These are phyloP conservation scores for Neodontobutis hainanensis DNA, from an alignment of 2,113 vertebrate species.

Conservation along the genomic window DNA sequence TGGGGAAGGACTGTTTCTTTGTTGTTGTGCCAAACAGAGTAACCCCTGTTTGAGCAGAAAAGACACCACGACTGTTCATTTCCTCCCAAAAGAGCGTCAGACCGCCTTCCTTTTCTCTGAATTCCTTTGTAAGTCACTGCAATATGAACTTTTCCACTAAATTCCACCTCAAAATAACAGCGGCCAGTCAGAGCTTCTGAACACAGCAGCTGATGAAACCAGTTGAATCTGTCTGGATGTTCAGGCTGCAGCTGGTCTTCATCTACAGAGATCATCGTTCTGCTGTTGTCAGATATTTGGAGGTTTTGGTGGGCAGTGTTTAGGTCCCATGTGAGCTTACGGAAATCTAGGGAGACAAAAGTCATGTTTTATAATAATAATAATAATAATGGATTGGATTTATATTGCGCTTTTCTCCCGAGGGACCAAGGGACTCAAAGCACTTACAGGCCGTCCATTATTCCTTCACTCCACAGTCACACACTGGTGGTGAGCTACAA, in stretches of 20 bases:
- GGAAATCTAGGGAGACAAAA: constrained; percentile 6
- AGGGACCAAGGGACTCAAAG: too few relatives aligned
- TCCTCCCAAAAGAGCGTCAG: not conserved
- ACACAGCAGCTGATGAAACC: constrained; percentile 22
- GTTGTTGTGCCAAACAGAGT: constrained; percentile 12
- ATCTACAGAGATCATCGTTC: not conserved
- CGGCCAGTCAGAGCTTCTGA: constrained; percentile 2
- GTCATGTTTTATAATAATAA: too few relatives aligned
- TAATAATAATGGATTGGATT: too few relatives aligned
- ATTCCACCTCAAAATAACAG: constrained; percentile 24
- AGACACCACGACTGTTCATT: constrained; percentile 36
- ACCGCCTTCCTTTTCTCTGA: not conserved
- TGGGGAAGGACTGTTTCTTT: not conserved
- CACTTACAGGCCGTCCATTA: too few relatives aligned
- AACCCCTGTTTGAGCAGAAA: constrained; percentile 15
- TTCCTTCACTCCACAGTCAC: too few relatives aligned
- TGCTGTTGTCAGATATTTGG: constrained; percentile 14
- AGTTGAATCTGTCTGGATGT: constrained; percentile 25
- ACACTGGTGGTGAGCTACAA: too few relatives aligned
- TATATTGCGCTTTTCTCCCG: too few relatives aligned
- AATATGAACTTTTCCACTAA: not conserved
- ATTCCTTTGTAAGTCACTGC: constrained; percentile 22
- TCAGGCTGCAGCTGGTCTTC: constrained; percentile 5
- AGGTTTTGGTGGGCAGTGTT: constrained; percentile 9
- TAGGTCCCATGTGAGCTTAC: constrained; percentile 11